These are phyloP conservation scores for Lytechinus variegatus DNA, from an alignment of 35 echinoderm and acorn worm species.

Conservation along the genomic window DNA sequence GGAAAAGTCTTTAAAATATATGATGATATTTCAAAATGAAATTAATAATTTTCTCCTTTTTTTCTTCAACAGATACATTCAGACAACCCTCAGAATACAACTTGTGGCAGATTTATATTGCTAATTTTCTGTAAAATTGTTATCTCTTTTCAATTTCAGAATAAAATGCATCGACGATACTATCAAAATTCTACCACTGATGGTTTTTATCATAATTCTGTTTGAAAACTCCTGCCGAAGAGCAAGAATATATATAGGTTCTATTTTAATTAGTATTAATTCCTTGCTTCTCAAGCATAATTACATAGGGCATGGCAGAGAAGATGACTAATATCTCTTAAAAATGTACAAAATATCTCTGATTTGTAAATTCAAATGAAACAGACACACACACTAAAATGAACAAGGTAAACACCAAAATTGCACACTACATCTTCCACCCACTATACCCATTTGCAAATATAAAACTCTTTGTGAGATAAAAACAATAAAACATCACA, in stretches of 20 bases:
- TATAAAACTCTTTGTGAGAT: constrained; percentile 30
- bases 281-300: neutral
- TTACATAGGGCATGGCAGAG: neutral
- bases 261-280: neutral
- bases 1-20: neutral
- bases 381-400: constrained; percentile 22
- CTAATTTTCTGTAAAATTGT: neutral
- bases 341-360: constrained; percentile 10
- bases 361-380: neutral
- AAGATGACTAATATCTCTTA: neutral
- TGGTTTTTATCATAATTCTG: neutral
- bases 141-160: neutral
- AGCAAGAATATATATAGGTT: neutral
- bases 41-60: neutral
- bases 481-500: neutral
- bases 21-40: neutral
- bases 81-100: neutral
- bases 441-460: neutral
- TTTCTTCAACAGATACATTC: neutral
- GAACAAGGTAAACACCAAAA: neutral
- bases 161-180: neutral
- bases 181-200: neutral
- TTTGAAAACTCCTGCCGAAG: neutral
- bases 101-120: neutral
- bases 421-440: constrained; percentile 3